A percentile compares a stretch with the other conserved stretches of the same genome.
phyloP scores from a whole-genome alignment of 2,113 vertebrate genomes.

The Chascanopsetta lugubris region DNA sequence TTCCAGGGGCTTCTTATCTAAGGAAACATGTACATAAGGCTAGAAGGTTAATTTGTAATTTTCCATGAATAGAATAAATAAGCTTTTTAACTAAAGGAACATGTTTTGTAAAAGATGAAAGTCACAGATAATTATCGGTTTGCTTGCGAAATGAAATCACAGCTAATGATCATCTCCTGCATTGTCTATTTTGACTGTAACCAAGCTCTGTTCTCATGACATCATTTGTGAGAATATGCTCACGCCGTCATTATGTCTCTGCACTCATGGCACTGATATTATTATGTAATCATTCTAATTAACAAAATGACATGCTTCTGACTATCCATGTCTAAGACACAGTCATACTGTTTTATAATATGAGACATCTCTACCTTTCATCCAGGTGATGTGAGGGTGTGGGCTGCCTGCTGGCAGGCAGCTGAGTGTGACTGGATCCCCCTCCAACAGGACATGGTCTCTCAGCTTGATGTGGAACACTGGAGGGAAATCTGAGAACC shows the following conservation, averaged over 20 bases:
- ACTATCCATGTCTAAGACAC: neutral
- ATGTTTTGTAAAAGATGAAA: neutral
- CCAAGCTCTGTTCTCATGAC: neutral
- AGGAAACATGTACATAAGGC: constrained; percentile 3
- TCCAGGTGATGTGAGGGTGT: constrained; percentile 89
- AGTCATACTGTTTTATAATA: neutral
- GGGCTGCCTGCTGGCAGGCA: constrained; percentile 95
- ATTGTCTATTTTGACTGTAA: neutral
- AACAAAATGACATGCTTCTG: neutral
- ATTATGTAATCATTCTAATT: constrained; percentile 11
- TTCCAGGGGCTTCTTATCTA: constrained; percentile 90
- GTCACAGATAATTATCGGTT: too few relatives aligned
- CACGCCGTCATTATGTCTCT: neutral
- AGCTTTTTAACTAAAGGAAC: constrained; percentile 86
- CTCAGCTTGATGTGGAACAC: constrained; percentile 97
- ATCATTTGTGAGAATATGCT: neutral
- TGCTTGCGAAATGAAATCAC: too few relatives aligned
- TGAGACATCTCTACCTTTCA: constrained; percentile 85
- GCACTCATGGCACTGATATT: neutral
- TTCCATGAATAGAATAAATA: too few relatives aligned
- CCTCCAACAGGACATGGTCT: constrained; percentile 95
- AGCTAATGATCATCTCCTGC: neutral
- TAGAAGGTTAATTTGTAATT: too few relatives aligned
- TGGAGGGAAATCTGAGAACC: constrained; percentile 90
- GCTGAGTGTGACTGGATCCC: constrained; percentile 93